phyloP scores from a whole-genome alignment of 2,113 vertebrate species.

The Oplegnathus fasciatus region DNA sequence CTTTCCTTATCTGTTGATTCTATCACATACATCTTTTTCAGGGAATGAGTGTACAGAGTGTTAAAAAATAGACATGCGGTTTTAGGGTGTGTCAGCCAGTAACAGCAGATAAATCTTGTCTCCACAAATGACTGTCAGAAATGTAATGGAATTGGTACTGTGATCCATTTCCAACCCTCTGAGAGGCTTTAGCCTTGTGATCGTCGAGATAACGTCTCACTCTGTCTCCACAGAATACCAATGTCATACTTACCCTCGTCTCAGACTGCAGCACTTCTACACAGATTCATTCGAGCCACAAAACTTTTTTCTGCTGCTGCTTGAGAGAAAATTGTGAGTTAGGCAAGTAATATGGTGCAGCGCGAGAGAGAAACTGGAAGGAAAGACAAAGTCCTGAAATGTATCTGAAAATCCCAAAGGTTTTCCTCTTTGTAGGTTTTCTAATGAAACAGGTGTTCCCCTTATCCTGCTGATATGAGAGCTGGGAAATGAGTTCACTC shows the following conservation, averaged over 20 bases:
- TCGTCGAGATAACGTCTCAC: conserved; percentile 62
- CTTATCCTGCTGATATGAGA: conserved; percentile 64
- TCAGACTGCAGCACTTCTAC: conserved; percentile 45
- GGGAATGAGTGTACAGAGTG: conserved; percentile 16
- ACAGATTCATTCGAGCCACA: conserved; percentile 27
- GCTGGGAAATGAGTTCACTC: conserved; percentile 59
- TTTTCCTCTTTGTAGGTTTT: conserved; percentile 58
- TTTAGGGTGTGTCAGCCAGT: conserved; percentile 31
- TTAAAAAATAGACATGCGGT: conserved; percentile 31
- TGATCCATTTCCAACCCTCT: conserved; percentile 65
- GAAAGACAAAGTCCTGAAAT: conserved; percentile 47
- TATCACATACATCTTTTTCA: conserved; percentile 40
- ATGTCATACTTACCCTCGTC: conserved; percentile 51
- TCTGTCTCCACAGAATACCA: conserved; percentile 62
- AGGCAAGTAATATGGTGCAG: neutral
- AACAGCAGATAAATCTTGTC: conserved; percentile 61
- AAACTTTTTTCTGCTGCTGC: conserved; percentile 36
- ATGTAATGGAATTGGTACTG: conserved; percentile 67
- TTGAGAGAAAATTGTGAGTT: conserved; percentile 34
- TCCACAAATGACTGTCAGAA: conserved; percentile 62
- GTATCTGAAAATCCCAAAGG: conserved; percentile 52
- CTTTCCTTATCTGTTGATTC: conserved; percentile 38
- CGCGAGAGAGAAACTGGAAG: conserved; percentile 25
- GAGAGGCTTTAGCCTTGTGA: conserved; percentile 64
- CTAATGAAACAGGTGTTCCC: conserved; percentile 70